Base-by-base conservation (phyloP, 30 jellyfish, hydroid and myxozoan species). In the Clytia hemisphaerica region DNA sequence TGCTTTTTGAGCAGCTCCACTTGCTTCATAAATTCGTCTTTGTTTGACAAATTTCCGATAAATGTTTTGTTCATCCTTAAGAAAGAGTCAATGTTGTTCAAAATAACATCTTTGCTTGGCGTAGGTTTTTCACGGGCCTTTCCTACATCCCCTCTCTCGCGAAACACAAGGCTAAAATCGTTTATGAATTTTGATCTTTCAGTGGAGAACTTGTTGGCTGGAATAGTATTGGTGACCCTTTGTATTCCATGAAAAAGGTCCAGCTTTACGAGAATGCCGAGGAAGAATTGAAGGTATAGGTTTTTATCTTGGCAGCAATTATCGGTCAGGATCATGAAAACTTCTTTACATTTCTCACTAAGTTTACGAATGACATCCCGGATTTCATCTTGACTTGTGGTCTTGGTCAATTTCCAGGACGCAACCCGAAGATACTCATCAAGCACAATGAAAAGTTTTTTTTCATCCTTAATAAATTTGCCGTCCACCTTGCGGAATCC, bases 181-280 rank as follows among this genome's bases (percentile, higher is more conserved):
- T n/a, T n/a, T n/a, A n/a, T n/a, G n/a, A n/a, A n/a, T n/a, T n/a
- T n/a, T n/a, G n/a, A n/a, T n/a, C n/a, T n/a, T n/a, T n/a, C 63
- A n/a, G n/a, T n/a, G n/a, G n/a, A n/a, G n/a, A n/a, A n/a, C 18
- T 6, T 49, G 19, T 49, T 49, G 4, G 14, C 63, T 6, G 63
- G 63, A 6, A 49, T 6, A 4, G 19, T 28, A 28, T 16, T 49
- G 14, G 18, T 4, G 25, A 49, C 63, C 26, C 63, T 28, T 49
- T 49, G 63, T 16, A 49, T 32, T 49, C 32, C 63, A 16, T 49
- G 63, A 49, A 49, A 49, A 6, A 49, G 63, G 25, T 49, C 63
- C 18, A 49, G 18, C 18, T 49, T 49, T 16, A 49, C 63, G 19
- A 32, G 63, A 49, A 49, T 16, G 14, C 9, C 9, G 18, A n/a